Base-by-base conservation (phyloP, 2,113 vertebrate genomes). In the Rhabdomys dilectus region DNA sequence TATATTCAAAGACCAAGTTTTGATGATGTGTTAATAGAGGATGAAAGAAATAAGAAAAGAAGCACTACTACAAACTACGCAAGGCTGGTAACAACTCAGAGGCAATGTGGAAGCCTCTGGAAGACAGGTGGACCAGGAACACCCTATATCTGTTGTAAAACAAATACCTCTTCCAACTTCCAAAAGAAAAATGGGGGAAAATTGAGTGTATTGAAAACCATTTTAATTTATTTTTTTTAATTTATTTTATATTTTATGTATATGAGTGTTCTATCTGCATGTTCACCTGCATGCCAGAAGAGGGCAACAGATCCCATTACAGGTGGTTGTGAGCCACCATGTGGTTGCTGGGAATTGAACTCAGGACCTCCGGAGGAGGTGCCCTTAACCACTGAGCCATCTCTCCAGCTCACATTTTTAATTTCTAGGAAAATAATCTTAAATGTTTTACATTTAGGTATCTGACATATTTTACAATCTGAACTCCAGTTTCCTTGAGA, bases 1-100 rank as follows among this genome's bases (percentile, higher is more conserved):
- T 68, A 92, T 82, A 87, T 56, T 73, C 68, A 88, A 90, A 93
- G 16, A 88, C 17, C 45, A 94, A 78, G 36, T 84, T 91, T 68
- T 86, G 39, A 64, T 94, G 15, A 16, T 94, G 9, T 89, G 34
- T 77, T 90, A 68, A 87, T 51, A 78, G 1, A 94, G 93, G 75
- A 0, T n/a, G 78, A 62, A 62, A 62, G 24, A 62, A 16, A 53
- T 73, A 73, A 72, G 60, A 7, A 78, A 76, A n/a, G 26, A 39
- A 70, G 48, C 4, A 56, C 36, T 12, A 70, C 11, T 10, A 3
- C 26, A 85, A 36, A 7, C 17, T 17, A 36, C n/a, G 53, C 4
- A n/a, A 70, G 12, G 3, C 24, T 36, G 42, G 64, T 34, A 19
- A 68, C 7, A 39, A 17, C 19, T 24, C 9, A 17, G 21, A 45